Evolutionary conservation across 2,797 vertebrate species (phyloP).

Genomic region (Pseudopleuronectes americanus): DNA sequence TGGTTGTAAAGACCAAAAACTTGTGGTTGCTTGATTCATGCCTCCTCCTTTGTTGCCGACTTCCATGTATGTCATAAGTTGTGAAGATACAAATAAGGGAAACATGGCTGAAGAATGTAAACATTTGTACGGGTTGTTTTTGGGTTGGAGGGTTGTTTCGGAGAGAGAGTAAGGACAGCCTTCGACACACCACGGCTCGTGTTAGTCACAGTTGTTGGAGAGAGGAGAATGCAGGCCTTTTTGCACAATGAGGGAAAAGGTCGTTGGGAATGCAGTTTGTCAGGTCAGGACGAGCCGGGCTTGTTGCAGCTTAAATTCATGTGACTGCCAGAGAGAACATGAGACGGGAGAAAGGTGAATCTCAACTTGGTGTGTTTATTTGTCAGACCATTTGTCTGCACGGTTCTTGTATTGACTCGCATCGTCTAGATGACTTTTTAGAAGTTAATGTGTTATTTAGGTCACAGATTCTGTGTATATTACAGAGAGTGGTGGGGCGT

Average conservation of each 20-base stretch:
- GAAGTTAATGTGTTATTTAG: constrained; percentile 1
- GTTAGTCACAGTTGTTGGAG: constrained; percentile 70
- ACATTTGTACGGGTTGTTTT: constrained; percentile 69
- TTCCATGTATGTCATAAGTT: constrained; percentile 40
- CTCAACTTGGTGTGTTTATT: constrained; percentile 1
- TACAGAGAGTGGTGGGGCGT: background rate
- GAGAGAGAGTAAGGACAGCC: constrained; percentile 36
- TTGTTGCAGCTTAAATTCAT: constrained; percentile 56
- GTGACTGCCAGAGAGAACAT: constrained; percentile 41
- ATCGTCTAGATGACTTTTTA: background rate
- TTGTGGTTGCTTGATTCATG: constrained; percentile 8
- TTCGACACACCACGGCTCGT: constrained; percentile 36
- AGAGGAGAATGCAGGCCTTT: constrained; percentile 65
- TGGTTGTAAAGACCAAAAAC: constrained; percentile 18
- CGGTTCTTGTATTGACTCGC: background rate
- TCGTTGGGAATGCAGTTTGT: constrained; percentile 76
- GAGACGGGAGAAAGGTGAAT: constrained; percentile 26
- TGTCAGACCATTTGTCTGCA: background rate
- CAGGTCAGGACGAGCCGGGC: constrained; percentile 67
- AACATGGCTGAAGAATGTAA: constrained; percentile 75
- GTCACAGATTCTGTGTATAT: background rate
- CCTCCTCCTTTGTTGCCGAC: constrained; percentile 39
- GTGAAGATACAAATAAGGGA: constrained; percentile 63
- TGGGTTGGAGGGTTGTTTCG: constrained; percentile 48
- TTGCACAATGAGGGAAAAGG: constrained; percentile 76